phyloP scores from a whole-genome alignment of 2,797 vertebrate species.

The Anableps anableps region DNA sequence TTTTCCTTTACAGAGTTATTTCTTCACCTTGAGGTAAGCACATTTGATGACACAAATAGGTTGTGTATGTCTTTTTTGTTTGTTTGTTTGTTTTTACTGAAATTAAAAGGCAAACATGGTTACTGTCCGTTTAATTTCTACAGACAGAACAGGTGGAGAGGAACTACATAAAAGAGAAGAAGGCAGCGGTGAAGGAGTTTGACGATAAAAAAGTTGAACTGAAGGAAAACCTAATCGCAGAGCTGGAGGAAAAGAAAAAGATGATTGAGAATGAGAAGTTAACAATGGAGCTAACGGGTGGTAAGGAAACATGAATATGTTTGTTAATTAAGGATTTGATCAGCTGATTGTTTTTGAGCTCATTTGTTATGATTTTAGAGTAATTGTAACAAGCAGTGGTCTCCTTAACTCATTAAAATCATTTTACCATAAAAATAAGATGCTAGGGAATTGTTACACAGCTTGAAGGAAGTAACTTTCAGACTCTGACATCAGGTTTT shows the following conservation, averaged over 20 bases:
- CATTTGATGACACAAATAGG: neutral
- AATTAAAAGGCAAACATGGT: neutral
- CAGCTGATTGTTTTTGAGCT: neutral
- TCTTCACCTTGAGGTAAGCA: conserved; percentile 94
- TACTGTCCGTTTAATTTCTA: conserved; percentile 1
- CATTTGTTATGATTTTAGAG: neutral
- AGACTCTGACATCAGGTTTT: neutral
- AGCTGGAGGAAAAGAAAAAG: conserved; percentile 98
- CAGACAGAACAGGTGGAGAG: conserved; percentile 98
- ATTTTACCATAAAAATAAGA: neutral
- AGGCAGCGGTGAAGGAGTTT: conserved; percentile 98
- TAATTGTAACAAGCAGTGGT: neutral
- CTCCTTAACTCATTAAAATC: neutral
- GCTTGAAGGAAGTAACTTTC: neutral
- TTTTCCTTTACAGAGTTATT: conserved; percentile 88
- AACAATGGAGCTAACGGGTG: conserved; percentile 99
- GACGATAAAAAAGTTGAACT: conserved; percentile 99
- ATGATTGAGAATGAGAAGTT: conserved; percentile 99
- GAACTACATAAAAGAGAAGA: conserved; percentile 98
- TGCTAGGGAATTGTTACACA: neutral
- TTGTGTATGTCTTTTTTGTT: neutral
- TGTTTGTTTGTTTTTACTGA: too few species aligned
- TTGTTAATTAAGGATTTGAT: conserved; percentile 35
- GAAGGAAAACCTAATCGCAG: conserved; percentile 96
- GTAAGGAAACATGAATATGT: conserved; percentile 72